Percentiles rank a stretch among this genome's conserved stretches.
phyloP scores from a whole-genome alignment of 2,888 invertebrate genomes.

The Mellilla xanthometata region DNA sequence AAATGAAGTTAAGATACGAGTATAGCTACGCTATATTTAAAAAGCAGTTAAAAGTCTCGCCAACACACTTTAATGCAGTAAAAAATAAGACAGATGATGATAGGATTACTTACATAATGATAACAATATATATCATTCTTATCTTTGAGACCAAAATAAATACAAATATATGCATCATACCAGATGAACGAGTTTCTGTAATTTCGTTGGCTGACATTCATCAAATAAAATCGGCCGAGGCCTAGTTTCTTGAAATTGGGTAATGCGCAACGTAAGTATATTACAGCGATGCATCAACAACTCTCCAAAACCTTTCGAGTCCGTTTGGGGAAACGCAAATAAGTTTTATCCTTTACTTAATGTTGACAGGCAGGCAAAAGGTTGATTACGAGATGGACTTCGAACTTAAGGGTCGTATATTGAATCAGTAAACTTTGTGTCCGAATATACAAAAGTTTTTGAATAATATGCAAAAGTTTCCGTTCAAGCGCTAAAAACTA shows the following conservation, averaged over 20 bases:
- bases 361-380: too few species aligned
- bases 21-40: too few species aligned
- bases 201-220: neutral
- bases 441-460: too few species aligned
- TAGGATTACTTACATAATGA: too few species aligned
- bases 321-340: neutral
- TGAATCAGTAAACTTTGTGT: too few species aligned
- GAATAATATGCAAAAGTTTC: too few species aligned
- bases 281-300: neutral
- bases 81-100: slow-evolving; percentile 1
- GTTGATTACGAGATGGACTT: too few species aligned
- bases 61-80: neutral
- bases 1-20: neutral
- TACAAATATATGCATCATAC: neutral
- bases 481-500: too few species aligned
- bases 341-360: neutral
- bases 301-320: neutral
- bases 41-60: neutral
- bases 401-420: too few species aligned
- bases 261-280: neutral
- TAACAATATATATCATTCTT: neutral
- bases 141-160: slow-evolving; percentile 2
- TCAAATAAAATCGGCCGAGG: neutral
- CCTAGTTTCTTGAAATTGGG: too few species aligned
- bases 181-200: neutral